Conservation (phyloP, 2,113 vertebrate genomes). For the Barbus barbus region DNA sequence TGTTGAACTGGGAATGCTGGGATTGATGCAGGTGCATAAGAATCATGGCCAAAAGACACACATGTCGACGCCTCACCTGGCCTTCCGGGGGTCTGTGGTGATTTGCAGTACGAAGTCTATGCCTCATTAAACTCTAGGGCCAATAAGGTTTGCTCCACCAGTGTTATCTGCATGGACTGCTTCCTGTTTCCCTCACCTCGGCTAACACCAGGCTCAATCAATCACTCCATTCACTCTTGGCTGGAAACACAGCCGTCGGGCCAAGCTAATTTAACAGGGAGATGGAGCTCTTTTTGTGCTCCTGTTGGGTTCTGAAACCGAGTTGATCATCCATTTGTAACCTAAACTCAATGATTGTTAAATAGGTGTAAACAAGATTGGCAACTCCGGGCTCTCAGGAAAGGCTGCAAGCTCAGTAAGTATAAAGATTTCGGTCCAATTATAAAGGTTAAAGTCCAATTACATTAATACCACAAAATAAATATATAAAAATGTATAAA, state of each 20-base stretch:
- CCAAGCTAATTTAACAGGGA: conserved; percentile 32
- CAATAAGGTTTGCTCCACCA: background rate
- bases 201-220: conserved; percentile 41
- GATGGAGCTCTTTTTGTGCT: conserved; percentile 26
- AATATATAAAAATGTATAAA: no score
- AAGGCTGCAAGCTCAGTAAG: background rate
- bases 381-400: background rate
- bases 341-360: conserved; percentile 32
- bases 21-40: conserved; percentile 8
- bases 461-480: no score
- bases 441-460: background rate
- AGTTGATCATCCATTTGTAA: conserved; percentile 43
- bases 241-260: background rate
- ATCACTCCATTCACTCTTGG: conserved; percentile 42
- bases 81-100: background rate
- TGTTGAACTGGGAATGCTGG: background rate
- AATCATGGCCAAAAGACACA: background rate
- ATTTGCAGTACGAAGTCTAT: background rate
- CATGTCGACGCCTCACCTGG: background rate
- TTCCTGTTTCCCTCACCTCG: conserved; percentile 24
- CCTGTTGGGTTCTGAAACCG: conserved; percentile 3
- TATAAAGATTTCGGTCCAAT: background rate
- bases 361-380: conserved; percentile 29
- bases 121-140: conserved; percentile 46
- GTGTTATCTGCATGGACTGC: conserved; percentile 33